Percentiles rank a stretch among this genome's conserved stretches.
phyloP scores from a whole-genome alignment of 1,140 invertebrate species.

The Alviniconcha marisindica region DNA sequence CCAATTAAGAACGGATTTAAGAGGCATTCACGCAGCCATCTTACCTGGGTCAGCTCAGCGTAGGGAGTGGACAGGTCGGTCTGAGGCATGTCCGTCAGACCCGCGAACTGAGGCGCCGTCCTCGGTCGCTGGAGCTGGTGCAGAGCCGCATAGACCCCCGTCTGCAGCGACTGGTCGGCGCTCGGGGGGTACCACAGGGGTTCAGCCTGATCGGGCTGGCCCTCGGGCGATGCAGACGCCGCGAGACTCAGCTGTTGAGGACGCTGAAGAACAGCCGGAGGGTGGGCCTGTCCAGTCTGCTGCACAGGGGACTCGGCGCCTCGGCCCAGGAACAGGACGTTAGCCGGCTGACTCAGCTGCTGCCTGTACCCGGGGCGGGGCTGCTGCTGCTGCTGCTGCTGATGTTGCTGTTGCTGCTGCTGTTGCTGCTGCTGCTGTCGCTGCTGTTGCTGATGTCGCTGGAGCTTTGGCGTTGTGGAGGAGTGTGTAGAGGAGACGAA shows the following conservation, averaged over 20 bases:
- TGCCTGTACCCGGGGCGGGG: background rate
- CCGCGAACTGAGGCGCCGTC: background rate
- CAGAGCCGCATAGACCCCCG: background rate
- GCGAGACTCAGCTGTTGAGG: background rate
- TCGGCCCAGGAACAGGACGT: background rate
- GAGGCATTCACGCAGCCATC: background rate
- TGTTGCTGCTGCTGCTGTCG: background rate
- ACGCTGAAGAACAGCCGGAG: background rate
- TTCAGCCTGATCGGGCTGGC: background rate
- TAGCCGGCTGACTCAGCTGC: background rate
- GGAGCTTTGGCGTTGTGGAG: no score
- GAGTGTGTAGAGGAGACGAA: background rate
- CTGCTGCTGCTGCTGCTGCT: background rate
- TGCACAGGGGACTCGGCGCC: background rate
- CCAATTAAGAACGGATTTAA: background rate
- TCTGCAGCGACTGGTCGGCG: background rate
- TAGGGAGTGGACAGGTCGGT: constrained; percentile 9
- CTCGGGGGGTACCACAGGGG: background rate
- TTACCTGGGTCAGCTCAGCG: constrained; percentile 14
- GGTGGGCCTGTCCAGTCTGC: background rate
- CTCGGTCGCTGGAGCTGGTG: constrained; percentile 2
- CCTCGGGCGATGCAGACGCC: background rate
- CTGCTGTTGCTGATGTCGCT: background rate
- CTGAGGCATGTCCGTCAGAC: background rate
- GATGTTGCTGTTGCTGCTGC: constrained; percentile 3